phyloP scores from a whole-genome alignment of 2,888 invertebrate genomes.

The Drosophila nr. fundita region DNA sequence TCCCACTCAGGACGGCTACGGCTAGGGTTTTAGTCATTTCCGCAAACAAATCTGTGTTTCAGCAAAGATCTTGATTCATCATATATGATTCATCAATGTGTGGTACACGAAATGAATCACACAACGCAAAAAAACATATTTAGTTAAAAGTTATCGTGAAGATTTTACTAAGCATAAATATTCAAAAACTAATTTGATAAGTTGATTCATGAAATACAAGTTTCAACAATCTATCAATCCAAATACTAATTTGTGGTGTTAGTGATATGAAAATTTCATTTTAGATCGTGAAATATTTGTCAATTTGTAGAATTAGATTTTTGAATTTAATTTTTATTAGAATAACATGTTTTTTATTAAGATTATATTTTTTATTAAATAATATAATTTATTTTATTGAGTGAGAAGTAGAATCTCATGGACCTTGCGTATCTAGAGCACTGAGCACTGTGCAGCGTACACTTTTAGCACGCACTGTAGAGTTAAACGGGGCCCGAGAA shows the following conservation, averaged over 20 bases:
- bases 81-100: not conserved
- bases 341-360: conserved; percentile 82
- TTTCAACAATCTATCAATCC: conserved; percentile 73
- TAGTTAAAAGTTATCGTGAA: too few species aligned
- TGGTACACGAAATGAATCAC: not conserved
- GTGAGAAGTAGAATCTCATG: conserved; percentile 76
- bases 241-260: conserved; percentile 89
- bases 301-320: conserved; percentile 86
- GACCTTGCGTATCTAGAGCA: not conserved
- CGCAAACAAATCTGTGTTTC: not conserved
- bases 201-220: not conserved
- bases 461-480: conserved; percentile 44
- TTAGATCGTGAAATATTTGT: conserved; percentile 86
- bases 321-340: conserved; percentile 85
- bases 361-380: conserved; percentile 86
- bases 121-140: too few species aligned
- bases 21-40: not conserved
- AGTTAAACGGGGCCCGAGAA: not conserved
- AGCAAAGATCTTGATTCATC: not conserved
- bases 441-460: not conserved
- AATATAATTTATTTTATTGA: conserved; percentile 86
- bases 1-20: not conserved
- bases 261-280: conserved; percentile 86
- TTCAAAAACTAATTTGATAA: not conserved
- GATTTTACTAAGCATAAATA: too few species aligned